Conservation (phyloP, 1,140 invertebrate genomes). For the Eriosoma lanigerum region DNA sequence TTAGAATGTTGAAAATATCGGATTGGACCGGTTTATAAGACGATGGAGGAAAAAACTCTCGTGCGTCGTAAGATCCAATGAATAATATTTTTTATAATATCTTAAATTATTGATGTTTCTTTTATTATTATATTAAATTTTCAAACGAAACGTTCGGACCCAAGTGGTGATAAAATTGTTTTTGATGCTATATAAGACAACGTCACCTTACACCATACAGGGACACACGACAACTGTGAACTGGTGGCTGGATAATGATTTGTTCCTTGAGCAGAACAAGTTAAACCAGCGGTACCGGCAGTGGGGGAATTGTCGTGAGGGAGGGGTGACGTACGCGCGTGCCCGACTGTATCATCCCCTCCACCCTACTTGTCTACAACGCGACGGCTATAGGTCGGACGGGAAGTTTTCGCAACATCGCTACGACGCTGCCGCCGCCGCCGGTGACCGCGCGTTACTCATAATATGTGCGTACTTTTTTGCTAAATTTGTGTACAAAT, state of each 20-base stretch:
- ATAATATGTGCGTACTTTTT: not conserved
- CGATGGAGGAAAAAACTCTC: too few relatives aligned
- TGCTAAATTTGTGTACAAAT: too few relatives aligned
- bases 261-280: constrained; percentile 20
- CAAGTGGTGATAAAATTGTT: not conserved
- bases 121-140: not conserved
- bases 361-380: not conserved
- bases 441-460: not conserved
- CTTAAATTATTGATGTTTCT: not conserved
- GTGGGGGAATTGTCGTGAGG: constrained; percentile 2
- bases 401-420: constrained; percentile 26
- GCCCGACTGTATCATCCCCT: constrained; percentile 9
- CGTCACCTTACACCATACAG: not conserved
- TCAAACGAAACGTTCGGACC: constrained; percentile 5
- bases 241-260: constrained; percentile 41
- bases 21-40: not conserved
- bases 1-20: not conserved
- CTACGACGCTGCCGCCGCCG: not conserved
- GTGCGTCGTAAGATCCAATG: too few relatives aligned
- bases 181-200: not conserved
- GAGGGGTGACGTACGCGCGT: not conserved
- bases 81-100: too few relatives aligned
- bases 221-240: constrained; percentile 38
- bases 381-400: too few relatives aligned
- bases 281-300: not conserved